Percentiles rank a stretch among this genome's conserved stretches.
Evolutionary conservation across 2,113 vertebrate genomes (phyloP).

Genomic region (Siniperca knerii): DNA sequence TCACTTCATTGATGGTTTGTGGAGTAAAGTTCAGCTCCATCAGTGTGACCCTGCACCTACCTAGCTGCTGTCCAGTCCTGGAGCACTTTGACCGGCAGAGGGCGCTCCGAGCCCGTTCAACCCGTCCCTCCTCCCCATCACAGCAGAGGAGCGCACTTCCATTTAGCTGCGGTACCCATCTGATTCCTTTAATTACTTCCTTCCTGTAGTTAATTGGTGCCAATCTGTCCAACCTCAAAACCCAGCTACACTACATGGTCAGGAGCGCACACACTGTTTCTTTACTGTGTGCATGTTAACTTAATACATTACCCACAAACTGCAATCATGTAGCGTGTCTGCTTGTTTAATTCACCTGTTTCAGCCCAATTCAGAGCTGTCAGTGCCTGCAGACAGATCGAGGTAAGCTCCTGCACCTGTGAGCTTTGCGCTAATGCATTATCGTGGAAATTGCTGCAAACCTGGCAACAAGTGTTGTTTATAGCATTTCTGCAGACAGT

Average conservation of each 20-base stretch:
- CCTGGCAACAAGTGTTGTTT: not conserved
- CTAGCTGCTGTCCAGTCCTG: not conserved
- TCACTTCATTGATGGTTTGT: not conserved
- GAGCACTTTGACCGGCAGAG: constrained; percentile 49
- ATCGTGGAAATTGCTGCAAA: not conserved
- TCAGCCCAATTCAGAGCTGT: constrained; percentile 21
- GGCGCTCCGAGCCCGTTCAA: constrained; percentile 60
- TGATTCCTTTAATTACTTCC: constrained; percentile 72
- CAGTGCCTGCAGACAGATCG: constrained; percentile 21
- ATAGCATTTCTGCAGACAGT: not conserved
- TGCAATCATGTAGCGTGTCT: not conserved
- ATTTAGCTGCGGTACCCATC: constrained; percentile 40
- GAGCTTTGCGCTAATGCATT: not conserved
- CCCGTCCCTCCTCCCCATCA: not conserved
- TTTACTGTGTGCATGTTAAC: no score
- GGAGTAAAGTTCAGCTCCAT: not conserved
- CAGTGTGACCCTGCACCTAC: constrained; percentile 45
- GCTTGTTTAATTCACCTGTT: constrained; percentile 49
- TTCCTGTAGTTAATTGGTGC: constrained; percentile 69
- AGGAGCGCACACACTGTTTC: not conserved
- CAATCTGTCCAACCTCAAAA: constrained; percentile 49
- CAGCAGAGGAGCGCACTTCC: constrained; percentile 1
- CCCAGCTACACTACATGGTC: not conserved
- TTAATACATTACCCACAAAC: not conserved
- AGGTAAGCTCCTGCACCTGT: constrained; percentile 56